Conservation (phyloP, 2,797 vertebrate species). For the Okamejei kenojei region DNA sequence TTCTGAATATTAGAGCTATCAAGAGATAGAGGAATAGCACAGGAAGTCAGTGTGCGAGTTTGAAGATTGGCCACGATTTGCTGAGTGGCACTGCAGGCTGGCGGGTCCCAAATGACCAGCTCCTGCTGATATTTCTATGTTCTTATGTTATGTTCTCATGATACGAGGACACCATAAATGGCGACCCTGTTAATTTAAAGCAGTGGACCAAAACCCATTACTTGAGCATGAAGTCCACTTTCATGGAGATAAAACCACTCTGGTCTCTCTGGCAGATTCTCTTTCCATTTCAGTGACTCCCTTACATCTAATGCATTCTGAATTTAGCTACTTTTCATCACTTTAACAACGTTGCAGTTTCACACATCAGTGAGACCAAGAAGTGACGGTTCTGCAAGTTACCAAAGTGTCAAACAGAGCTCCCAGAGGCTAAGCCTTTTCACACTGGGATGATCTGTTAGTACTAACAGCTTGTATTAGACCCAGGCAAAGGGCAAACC, state of each 20-base stretch:
- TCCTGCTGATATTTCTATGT: too few species aligned
- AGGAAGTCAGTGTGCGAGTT: too few species aligned
- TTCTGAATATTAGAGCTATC: too few species aligned
- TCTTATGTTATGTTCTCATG: too few species aligned
- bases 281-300: conserved; percentile 22
- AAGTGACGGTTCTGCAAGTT: conserved; percentile 31
- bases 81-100: too few species aligned
- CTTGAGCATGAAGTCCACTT: background rate
- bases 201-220: conserved; percentile 11
- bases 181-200: background rate
- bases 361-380: conserved; percentile 37
- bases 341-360: conserved; percentile 26
- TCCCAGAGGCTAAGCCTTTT: conserved; percentile 35
- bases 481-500: conserved; percentile 38
- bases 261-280: conserved; percentile 22
- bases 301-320: conserved; percentile 32
- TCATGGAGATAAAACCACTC: background rate
- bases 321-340: conserved; percentile 36
- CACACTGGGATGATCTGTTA: conserved; percentile 37
- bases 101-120: too few species aligned
- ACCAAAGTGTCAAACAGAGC: conserved; percentile 31
- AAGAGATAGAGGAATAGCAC: too few species aligned
- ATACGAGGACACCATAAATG: background rate
- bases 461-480: conserved; percentile 35
- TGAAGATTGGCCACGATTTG: too few species aligned